These are phyloP conservation scores for Arrhamphus sclerolepis DNA, from an alignment of 2,797 vertebrate genomes.

Conservation along the genomic window DNA sequence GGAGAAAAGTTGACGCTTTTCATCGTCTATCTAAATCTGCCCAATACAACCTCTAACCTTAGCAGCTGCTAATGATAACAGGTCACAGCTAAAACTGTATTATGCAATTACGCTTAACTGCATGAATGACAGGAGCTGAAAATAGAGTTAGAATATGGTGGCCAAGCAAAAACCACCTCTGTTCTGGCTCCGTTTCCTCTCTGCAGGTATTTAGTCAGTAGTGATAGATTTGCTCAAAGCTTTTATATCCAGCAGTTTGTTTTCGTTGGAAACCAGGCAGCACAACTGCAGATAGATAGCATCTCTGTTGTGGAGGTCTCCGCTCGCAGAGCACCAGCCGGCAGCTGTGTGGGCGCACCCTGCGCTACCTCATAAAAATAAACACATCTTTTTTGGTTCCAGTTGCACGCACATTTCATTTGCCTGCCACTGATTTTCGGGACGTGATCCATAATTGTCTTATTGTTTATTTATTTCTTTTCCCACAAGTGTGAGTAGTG, in stretches of 20 bases:
- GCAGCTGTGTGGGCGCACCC: slow-evolving; percentile 37
- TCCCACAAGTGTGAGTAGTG: slow-evolving; percentile 11
- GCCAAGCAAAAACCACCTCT: not conserved
- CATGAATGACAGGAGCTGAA: slow-evolving; percentile 5
- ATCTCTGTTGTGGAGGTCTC: slow-evolving; percentile 46
- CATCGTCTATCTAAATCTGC: not conserved
- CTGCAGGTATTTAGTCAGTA: slow-evolving; percentile 21
- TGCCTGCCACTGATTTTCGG: slow-evolving; percentile 30
- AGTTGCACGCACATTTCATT: slow-evolving; percentile 22
- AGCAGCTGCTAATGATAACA: not conserved
- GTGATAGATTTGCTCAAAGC: slow-evolving; percentile 40
- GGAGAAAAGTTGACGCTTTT: no score
- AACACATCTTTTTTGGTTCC: slow-evolving; percentile 44
- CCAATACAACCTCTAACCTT: no score
- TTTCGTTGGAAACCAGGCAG: slow-evolving; percentile 59
- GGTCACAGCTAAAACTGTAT: no score
- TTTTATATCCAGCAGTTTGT: slow-evolving; percentile 48
- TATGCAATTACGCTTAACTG: not conserved
- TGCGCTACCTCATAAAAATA: slow-evolving; percentile 52
- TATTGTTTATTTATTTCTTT: slow-evolving; percentile 33
- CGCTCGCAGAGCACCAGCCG: slow-evolving; percentile 54
- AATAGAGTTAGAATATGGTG: not conserved
- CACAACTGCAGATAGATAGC: slow-evolving; percentile 47
- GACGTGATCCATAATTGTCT: slow-evolving; percentile 22
- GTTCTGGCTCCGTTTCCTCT: slow-evolving; percentile 15